Conservation (phyloP, 2,888 invertebrate genomes). For the Troides aeacus region DNA sequence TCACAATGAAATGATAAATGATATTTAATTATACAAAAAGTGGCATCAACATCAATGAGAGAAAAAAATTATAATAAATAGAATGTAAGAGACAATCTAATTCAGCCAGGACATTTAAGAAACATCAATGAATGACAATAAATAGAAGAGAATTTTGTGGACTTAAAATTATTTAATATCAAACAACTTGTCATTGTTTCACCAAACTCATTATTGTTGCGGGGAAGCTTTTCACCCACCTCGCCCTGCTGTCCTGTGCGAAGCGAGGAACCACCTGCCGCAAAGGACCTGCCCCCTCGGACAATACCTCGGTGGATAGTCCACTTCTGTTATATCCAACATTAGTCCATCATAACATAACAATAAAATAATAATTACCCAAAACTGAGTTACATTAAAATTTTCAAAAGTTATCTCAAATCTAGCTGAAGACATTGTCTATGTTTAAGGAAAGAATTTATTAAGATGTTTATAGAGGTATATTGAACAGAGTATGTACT, state of each 20-base stretch:
- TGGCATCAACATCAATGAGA: conserved; percentile 24
- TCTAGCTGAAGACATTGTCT: conserved; percentile 18
- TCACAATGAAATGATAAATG: conserved; percentile 31
- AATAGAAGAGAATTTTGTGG: conserved; percentile 40
- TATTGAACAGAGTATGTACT: conserved; percentile 7
- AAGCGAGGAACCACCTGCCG: conserved; percentile 72
- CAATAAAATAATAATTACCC: conserved; percentile 25
- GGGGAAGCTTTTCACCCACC: conserved; percentile 73
- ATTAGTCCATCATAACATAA: conserved; percentile 47
- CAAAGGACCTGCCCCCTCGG: conserved; percentile 83
- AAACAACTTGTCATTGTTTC: conserved; percentile 43
- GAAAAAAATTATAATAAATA: conserved; percentile 9
- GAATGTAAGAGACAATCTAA: conserved; percentile 26
- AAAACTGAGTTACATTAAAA: conserved; percentile 9
- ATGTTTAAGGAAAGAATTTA: conserved; percentile 13
- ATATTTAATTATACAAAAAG: neutral
- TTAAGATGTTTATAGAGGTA: conserved; percentile 8
- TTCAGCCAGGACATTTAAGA: conserved; percentile 31
- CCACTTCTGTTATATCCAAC: conserved; percentile 85
- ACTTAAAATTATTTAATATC: conserved; percentile 61
- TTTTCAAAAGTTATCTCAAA: conserved; percentile 5
- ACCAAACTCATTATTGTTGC: conserved; percentile 43
- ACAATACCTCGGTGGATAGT: conserved; percentile 89
- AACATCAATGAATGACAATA: conserved; percentile 33
- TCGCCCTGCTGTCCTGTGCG: conserved; percentile 71